Conservation (phyloP, 2,888 invertebrate genomes). For the Coelogynopora nodosa region DNA sequence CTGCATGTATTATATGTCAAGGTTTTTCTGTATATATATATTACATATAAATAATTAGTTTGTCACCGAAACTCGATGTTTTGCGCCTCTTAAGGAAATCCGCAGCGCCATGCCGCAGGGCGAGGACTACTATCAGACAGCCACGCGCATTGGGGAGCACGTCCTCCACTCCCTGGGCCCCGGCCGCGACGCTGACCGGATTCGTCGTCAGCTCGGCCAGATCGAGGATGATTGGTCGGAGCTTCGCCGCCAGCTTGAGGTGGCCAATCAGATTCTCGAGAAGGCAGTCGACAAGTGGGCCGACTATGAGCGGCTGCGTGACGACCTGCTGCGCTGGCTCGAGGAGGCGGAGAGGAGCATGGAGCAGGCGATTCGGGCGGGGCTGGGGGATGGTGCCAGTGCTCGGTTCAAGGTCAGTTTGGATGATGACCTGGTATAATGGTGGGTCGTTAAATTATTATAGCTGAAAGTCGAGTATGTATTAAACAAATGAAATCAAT, state of each 20-base stretch:
- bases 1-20: too few species aligned
- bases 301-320: constrained; percentile 76
- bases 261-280: constrained; percentile 79
- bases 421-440: too few species aligned
- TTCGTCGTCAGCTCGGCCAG: constrained; percentile 67
- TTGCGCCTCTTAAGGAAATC: neutral
- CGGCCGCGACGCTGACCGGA: neutral
- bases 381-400: neutral
- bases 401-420: neutral
- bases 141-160: neutral
- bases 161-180: neutral
- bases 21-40: too few species aligned
- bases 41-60: too few species aligned
- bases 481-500: too few species aligned
- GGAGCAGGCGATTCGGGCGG: neutral
- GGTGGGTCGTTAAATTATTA: too few species aligned
- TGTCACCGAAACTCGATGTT: too few species aligned
- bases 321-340: constrained; percentile 75
- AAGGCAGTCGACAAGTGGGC: constrained; percentile 78
- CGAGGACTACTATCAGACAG: neutral
- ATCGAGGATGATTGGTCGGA: constrained; percentile 83
- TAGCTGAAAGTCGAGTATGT: too few species aligned
- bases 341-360: constrained; percentile 67
- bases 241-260: constrained; percentile 79
- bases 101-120: neutral